These are phyloP conservation scores for Cyanoramphus novaezelandiae DNA, from an alignment of 2,113 vertebrate species.

Conservation along the genomic window DNA sequence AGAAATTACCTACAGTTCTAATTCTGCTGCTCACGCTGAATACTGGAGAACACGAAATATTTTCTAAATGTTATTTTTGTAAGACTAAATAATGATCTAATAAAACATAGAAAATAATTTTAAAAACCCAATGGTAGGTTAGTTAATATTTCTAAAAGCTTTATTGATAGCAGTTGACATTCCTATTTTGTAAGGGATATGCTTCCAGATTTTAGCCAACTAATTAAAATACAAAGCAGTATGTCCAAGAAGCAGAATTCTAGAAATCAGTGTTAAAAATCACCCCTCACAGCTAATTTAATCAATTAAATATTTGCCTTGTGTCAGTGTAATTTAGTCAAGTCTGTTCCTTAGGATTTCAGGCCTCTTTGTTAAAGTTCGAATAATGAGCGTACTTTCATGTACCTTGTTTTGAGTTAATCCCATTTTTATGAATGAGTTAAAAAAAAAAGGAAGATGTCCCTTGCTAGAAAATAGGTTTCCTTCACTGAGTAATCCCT, in stretches of 20 bases:
- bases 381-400: not conserved
- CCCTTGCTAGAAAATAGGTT: not conserved
- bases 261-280: not conserved
- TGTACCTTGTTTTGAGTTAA: conserved; percentile 7
- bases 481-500: not conserved
- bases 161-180: not conserved
- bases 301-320: not conserved
- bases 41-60: not conserved
- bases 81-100: not conserved
- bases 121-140: not conserved
- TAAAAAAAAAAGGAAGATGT: not conserved
- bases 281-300: not conserved
- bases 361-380: not conserved
- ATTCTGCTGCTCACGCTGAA: not conserved
- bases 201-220: not conserved
- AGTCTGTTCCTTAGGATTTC: not conserved
- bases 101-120: not conserved
- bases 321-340: not conserved
- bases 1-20: not conserved
- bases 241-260: not conserved
- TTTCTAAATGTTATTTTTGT: not conserved
- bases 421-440: not conserved
- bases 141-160: not conserved
- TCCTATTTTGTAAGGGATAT: not conserved
- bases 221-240: not conserved